phyloP scores from a whole-genome alignment of 64 coral and sea anemone species.

The Dendronephthya gigantea region DNA sequence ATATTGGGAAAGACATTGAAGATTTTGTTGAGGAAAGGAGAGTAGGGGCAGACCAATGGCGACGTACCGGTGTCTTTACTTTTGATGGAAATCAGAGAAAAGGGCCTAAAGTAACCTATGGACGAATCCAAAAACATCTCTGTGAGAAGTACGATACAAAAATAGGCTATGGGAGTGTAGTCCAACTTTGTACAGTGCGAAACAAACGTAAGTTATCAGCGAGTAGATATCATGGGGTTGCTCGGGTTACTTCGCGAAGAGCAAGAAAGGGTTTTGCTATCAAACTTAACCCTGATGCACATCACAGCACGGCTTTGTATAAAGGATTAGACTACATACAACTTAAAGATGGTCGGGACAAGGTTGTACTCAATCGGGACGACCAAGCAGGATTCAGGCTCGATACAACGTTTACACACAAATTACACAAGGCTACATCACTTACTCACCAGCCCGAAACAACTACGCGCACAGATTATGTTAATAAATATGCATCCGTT shows the following conservation, averaged over 20 bases:
- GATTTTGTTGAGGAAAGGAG: slow-evolving; percentile 22
- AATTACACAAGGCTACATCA: not conserved
- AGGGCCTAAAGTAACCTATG: slow-evolving; percentile 38
- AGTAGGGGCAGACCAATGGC: slow-evolving; percentile 40
- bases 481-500: no score
- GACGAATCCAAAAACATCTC: slow-evolving; percentile 32
- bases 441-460: not conserved
- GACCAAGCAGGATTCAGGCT: not conserved
- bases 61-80: slow-evolving; percentile 23
- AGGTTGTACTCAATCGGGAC: not conserved
- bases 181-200: slow-evolving; percentile 26
- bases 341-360: slow-evolving; percentile 18
- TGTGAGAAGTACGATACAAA: slow-evolving; percentile 8
- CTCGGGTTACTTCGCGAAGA: slow-evolving; percentile 19
- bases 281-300: slow-evolving; percentile 14
- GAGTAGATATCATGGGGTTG: slow-evolving; percentile 28
- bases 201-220: slow-evolving; percentile 36
- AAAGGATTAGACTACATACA: slow-evolving; percentile 17
- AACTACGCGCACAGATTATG: not conserved
- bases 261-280: slow-evolving; percentile 33
- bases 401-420: not conserved
- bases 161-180: slow-evolving; percentile 30
- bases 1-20: slow-evolving; percentile 49
- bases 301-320: slow-evolving; percentile 22
- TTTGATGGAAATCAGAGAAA: slow-evolving; percentile 43